Evolutionary conservation across 2,888 invertebrate genomes (phyloP).

Genomic region (Elaeidobius kamerunicus): DNA sequence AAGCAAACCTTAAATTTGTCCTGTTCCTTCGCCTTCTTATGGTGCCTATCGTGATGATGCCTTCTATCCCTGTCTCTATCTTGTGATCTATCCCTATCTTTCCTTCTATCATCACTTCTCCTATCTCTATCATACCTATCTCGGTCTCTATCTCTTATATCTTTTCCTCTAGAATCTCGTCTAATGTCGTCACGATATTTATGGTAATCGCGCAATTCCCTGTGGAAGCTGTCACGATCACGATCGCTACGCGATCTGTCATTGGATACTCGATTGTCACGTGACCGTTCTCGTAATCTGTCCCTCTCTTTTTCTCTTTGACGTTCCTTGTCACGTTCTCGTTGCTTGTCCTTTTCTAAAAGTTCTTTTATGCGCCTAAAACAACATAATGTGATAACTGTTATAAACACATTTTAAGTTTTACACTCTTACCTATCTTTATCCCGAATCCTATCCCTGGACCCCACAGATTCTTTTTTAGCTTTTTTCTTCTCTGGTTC

Average conservation of each 20-base stretch:
- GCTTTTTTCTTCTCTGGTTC: slow-evolving; percentile 45
- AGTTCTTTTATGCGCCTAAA: slow-evolving; percentile 23
- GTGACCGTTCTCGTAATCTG: slow-evolving; percentile 15
- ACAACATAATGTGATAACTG: not conserved
- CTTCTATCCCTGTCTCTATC: slow-evolving; percentile 46
- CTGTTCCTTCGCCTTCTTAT: slow-evolving; percentile 44
- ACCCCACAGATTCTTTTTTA: slow-evolving; percentile 48
- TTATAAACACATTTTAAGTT: not conserved
- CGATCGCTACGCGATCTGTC: slow-evolving; percentile 20
- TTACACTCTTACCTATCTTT: slow-evolving; percentile 22
- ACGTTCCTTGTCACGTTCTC: slow-evolving; percentile 25
- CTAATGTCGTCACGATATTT: slow-evolving; percentile 9
- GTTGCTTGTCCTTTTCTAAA: slow-evolving; percentile 24
- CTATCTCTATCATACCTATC: slow-evolving; percentile 42
- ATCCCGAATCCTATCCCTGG: slow-evolving; percentile 20
- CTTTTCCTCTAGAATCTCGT: slow-evolving; percentile 6
- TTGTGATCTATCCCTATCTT: slow-evolving; percentile 40
- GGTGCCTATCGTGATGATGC: slow-evolving; percentile 43
- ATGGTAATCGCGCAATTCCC: slow-evolving; percentile 23
- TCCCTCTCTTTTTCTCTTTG: slow-evolving; percentile 21
- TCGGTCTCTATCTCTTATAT: slow-evolving; percentile 36
- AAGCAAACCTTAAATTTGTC: slow-evolving; percentile 55
- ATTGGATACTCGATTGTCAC: slow-evolving; percentile 7
- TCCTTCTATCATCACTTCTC: slow-evolving; percentile 34
- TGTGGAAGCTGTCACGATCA: slow-evolving; percentile 22